Percentiles rank a stretch among this genome's conserved stretches.
Evolutionary conservation across 2,888 invertebrate species (phyloP).

Genomic region (Heliconius ismenius): DNA sequence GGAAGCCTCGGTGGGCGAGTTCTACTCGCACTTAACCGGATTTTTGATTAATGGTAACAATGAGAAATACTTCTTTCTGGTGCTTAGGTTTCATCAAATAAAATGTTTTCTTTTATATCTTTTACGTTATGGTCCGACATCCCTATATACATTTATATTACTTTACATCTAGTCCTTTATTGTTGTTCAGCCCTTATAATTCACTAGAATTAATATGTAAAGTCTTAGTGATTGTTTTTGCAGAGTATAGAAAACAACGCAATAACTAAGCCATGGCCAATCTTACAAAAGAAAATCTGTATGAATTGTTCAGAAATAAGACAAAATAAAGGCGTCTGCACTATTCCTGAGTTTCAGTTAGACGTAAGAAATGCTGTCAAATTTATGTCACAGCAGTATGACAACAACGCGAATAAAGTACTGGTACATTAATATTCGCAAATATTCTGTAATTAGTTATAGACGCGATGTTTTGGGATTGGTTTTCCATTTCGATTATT

Average conservation of each 20-base stretch:
- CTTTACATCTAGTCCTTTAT: too few species aligned
- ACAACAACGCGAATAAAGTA: constrained; percentile 23
- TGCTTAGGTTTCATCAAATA: too few species aligned
- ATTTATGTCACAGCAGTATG: constrained; percentile 45
- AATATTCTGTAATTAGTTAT: neutral
- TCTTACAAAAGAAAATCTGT: constrained; percentile 48
- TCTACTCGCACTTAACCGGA: too few species aligned
- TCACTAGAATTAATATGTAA: neutral
- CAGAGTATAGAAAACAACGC: constrained; percentile 28
- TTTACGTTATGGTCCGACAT: too few species aligned
- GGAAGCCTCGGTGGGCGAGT: too few species aligned
- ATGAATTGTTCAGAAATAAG: constrained; percentile 28
- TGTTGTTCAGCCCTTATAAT: too few species aligned
- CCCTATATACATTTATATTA: too few species aligned
- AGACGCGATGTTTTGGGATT: neutral
- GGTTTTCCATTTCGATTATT: neutral
- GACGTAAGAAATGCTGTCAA: constrained; percentile 45
- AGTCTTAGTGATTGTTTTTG: neutral
- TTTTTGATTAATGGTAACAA: too few species aligned
- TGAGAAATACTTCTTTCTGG: too few species aligned
- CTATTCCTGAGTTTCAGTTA: constrained; percentile 35
- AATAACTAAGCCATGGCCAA: constrained; percentile 24
- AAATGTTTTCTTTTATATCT: too few species aligned
- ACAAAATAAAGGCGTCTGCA: constrained; percentile 29
- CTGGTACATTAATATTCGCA: constrained; percentile 40